Evolutionary conservation across 35 echinoderm and acorn worm species (phyloP).

Genomic region (Apostichopus japonicus): DNA sequence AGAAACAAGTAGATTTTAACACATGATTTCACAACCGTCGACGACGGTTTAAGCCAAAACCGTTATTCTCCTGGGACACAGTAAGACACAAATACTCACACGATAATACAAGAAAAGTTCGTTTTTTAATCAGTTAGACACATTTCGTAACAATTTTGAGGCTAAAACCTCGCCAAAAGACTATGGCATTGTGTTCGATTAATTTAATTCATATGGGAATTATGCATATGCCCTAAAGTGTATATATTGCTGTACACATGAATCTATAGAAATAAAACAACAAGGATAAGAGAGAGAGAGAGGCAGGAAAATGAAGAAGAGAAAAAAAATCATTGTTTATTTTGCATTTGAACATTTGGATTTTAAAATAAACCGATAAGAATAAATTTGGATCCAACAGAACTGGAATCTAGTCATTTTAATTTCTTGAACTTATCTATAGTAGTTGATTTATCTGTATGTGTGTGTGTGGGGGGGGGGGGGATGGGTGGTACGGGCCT

Average conservation of each 20-base stretch:
- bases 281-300: background rate
- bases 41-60: background rate
- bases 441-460: too few relatives aligned
- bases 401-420: too few relatives aligned
- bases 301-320: too few relatives aligned
- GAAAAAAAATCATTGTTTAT: too few relatives aligned
- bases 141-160: background rate
- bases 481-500: too few relatives aligned
- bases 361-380: too few relatives aligned
- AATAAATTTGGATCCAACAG: too few relatives aligned
- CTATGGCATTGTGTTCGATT: background rate
- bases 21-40: background rate
- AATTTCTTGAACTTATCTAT: too few relatives aligned
- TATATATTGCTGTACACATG: too few relatives aligned
- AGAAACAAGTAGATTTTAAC: background rate
- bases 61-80: background rate
- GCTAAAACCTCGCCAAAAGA: background rate
- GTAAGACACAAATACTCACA: background rate
- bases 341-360: too few relatives aligned
- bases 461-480: too few relatives aligned
- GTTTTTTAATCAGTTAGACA: slow-evolving; percentile 5
- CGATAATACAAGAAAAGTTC: background rate
- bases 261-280: background rate
- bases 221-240: too few relatives aligned
- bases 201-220: background rate